Evolutionary conservation across 2,888 invertebrate species (phyloP).

Genomic region (Andrena marginata): DNA sequence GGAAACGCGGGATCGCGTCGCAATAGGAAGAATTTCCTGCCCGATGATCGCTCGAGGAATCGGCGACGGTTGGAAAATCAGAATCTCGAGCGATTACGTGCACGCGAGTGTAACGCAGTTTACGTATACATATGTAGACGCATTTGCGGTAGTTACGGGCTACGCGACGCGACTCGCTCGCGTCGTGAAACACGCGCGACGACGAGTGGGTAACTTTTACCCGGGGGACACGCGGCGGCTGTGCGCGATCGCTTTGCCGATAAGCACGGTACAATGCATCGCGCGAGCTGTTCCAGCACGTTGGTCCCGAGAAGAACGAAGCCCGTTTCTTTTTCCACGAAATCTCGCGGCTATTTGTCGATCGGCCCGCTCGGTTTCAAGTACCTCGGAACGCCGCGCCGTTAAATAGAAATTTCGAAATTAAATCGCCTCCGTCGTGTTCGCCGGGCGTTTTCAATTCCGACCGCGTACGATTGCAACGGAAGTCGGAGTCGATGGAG

Average conservation of each 20-base stretch:
- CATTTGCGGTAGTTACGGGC: no score
- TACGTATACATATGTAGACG: no score
- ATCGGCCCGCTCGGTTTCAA: no score
- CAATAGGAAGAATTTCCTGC: background rate
- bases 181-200: constrained; percentile 41
- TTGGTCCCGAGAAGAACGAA: constrained; percentile 9
- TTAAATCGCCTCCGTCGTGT: background rate
- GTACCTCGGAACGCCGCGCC: background rate
- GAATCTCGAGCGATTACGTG: no score
- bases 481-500: constrained; percentile 41
- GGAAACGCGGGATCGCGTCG: background rate
- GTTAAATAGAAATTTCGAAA: background rate
- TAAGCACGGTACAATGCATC: constrained; percentile 35
- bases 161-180: constrained; percentile 10
- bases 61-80: no score
- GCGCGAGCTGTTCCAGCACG: constrained; percentile 17
- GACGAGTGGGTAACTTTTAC: constrained; percentile 59
- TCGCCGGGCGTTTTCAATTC: background rate
- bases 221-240: constrained; percentile 12
- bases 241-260: constrained; percentile 48
- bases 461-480: constrained; percentile 8
- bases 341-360: background rate
- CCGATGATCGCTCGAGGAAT: no score
- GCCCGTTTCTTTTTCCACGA: background rate
- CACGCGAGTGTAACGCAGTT: no score